Conservation (phyloP, 2,797 vertebrate genomes). For the Cuculus canorus region DNA sequence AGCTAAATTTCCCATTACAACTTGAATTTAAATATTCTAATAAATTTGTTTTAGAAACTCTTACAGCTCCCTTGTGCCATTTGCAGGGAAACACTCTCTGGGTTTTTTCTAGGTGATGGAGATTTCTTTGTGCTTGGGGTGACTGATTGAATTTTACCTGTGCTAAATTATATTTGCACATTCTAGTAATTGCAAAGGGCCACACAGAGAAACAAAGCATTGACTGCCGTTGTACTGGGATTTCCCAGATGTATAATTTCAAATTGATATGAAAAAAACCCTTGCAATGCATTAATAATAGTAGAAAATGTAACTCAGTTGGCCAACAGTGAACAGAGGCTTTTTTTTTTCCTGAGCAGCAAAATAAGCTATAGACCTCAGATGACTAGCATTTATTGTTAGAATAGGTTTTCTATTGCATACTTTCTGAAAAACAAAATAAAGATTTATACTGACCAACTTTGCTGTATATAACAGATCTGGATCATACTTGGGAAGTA, state of each 20-base stretch:
- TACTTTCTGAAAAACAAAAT: slow-evolving; percentile 74
- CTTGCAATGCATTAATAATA: slow-evolving; percentile 83
- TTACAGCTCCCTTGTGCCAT: slow-evolving; percentile 65
- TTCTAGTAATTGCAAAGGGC: slow-evolving; percentile 86
- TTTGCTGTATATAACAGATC: slow-evolving; percentile 2
- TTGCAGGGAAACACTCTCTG: slow-evolving; percentile 67
- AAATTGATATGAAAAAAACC: slow-evolving; percentile 86
- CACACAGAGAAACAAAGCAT: slow-evolving; percentile 83
- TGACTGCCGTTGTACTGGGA: slow-evolving; percentile 82
- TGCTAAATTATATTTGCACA: slow-evolving; percentile 86
- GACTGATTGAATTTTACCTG: slow-evolving; percentile 87
- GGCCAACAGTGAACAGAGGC: slow-evolving; percentile 72
- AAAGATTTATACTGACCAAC: slow-evolving; percentile 74
- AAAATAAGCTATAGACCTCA: slow-evolving; percentile 80
- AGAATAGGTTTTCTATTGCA: slow-evolving; percentile 76
- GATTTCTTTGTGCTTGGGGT: slow-evolving; percentile 84
- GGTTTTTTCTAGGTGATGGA: slow-evolving; percentile 77
- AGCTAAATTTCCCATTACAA: slow-evolving; percentile 46
- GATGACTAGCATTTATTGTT: slow-evolving; percentile 80
- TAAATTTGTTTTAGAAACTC: slow-evolving; percentile 71
- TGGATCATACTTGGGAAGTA: slow-evolving; percentile 42
- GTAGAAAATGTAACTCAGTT: slow-evolving; percentile 75
- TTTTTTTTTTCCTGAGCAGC: slow-evolving; percentile 70
- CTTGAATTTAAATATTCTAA: slow-evolving; percentile 70
- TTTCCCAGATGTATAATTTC: slow-evolving; percentile 87